phyloP scores from a whole-genome alignment of 2,113 vertebrate genomes.

The Varanus komodoensis region DNA sequence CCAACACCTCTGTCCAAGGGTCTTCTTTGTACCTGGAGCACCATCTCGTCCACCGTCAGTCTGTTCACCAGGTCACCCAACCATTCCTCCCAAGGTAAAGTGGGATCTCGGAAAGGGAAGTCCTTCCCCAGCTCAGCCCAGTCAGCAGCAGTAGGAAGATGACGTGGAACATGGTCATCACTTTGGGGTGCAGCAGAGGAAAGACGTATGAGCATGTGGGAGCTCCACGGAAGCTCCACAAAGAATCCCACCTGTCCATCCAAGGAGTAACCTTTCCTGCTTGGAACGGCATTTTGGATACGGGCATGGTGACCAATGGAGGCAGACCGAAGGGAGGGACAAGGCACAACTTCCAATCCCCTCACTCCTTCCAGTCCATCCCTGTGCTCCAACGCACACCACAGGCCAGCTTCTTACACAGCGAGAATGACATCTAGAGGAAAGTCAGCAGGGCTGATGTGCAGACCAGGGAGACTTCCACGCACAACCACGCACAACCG shows the following conservation, averaged over 20 bases:
- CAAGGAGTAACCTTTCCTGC: neutral
- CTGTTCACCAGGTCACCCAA: slow-evolving; percentile 23
- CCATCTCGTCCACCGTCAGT: slow-evolving; percentile 21
- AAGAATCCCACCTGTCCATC: neutral
- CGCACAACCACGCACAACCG: no score
- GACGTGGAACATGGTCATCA: neutral
- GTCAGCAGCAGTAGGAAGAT: neutral
- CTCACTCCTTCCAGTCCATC: neutral
- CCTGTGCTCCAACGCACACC: neutral
- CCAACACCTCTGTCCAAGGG: neutral
- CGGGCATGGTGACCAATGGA: neutral
- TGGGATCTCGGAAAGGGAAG: slow-evolving; percentile 27
- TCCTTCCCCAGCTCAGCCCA: neutral
- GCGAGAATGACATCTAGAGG: neutral
- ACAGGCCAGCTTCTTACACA: neutral
- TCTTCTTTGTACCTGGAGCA: slow-evolving; percentile 4
- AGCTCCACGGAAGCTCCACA: neutral
- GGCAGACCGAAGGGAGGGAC: neutral
- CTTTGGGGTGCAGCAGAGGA: neutral
- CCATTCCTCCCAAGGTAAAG: slow-evolving; percentile 24
- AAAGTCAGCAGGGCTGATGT: no score
- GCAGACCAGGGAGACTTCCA: no score
- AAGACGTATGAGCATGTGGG: neutral
- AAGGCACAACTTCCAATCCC: neutral
- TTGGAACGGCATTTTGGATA: neutral